Evolutionary conservation across 2,113 vertebrate genomes (phyloP), one percentile per base, ranked within the genome.

Genomic region (Gobius niger): DNA sequence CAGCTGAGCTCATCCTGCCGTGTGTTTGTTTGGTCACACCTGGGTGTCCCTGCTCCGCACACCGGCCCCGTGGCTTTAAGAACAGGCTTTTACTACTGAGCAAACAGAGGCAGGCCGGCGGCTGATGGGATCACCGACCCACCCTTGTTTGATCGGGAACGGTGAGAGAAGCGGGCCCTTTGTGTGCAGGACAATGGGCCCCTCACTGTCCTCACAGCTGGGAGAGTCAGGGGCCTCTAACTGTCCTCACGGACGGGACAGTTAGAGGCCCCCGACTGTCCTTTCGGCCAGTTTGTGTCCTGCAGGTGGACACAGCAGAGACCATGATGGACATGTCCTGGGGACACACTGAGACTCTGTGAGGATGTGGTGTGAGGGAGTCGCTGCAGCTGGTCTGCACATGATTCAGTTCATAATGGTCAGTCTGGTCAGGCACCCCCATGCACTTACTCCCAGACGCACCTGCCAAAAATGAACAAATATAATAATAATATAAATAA

Each of bases 121-220:
- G 87, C 89, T 90, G 89, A 91, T 89, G 90, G 91, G 87, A 92
- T 92, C 87, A 90, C 67, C 24, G 77, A 79, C 82, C 80, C 86
- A 74, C 90, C 86, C 88, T 78, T 91, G 85, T 89, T 90, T 90
- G 83, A 82, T 80, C 80, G 77, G 84, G 76, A 72, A 68, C 67
- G 51, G 65, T 71, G 78, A 82, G 68, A 81, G 81, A 74, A 79
- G 81, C 42, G 14, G 34, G 57, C 13, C 57, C 40, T 60, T 60
- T 60, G 57, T 60, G 57, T 42, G 57, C 0, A 49, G 41, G 52
- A 67, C 49, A 56, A 34, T 71, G 44, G 10, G 44, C 24, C 63
- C 16, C 24, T 16, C 46, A 16, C 46, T 10, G 66, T 44, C 40
- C 57, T 34, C 24, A n/a, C 57, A 42, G 24, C 57, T 7, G 15